phyloP scores from a whole-genome alignment of 1,140 invertebrate genomes.

The Leptestheria dahalacensis region DNA sequence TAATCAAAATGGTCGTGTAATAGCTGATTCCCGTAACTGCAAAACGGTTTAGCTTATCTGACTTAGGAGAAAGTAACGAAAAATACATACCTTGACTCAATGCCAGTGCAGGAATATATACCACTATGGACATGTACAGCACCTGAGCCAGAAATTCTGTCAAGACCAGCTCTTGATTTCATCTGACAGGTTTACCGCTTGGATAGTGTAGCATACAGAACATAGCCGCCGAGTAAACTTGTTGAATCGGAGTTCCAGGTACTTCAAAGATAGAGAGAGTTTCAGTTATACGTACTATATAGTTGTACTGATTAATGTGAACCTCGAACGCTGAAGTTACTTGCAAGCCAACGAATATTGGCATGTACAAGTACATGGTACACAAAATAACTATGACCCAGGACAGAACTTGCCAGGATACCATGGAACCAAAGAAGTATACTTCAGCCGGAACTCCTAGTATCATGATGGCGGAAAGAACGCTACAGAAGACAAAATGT shows the following conservation, averaged over 20 bases:
- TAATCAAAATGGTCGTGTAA: constrained; percentile 62
- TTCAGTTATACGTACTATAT: too few relatives aligned
- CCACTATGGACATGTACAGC: constrained; percentile 80
- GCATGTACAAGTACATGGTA: constrained; percentile 27
- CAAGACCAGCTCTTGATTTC: too few relatives aligned
- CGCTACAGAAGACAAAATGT: constrained; percentile 15
- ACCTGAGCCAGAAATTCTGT: too few relatives aligned
- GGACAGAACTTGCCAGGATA: constrained; percentile 23
- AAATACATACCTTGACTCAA: constrained; percentile 46
- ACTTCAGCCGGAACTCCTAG: constrained; percentile 23
- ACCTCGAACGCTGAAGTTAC: constrained; percentile 48
- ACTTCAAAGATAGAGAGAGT: constrained; percentile 31
- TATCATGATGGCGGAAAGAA: constrained; percentile 30
- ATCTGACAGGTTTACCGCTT: constrained; percentile 43
- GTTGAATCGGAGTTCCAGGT: constrained; percentile 54
- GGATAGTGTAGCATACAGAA: constrained; percentile 47
- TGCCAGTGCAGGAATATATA: constrained; percentile 82
- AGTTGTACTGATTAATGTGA: background rate
- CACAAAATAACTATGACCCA: constrained; percentile 21
- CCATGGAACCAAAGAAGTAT: constrained; percentile 25
- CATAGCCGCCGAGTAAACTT: constrained; percentile 46
- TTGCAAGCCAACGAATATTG: constrained; percentile 31
- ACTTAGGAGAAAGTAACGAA: too few relatives aligned
- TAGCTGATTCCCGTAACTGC: constrained; percentile 57
- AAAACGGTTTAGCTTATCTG: too few relatives aligned